Conservation (phyloP, 2,888 invertebrate genomes). For the Melinopterus prodromus region DNA sequence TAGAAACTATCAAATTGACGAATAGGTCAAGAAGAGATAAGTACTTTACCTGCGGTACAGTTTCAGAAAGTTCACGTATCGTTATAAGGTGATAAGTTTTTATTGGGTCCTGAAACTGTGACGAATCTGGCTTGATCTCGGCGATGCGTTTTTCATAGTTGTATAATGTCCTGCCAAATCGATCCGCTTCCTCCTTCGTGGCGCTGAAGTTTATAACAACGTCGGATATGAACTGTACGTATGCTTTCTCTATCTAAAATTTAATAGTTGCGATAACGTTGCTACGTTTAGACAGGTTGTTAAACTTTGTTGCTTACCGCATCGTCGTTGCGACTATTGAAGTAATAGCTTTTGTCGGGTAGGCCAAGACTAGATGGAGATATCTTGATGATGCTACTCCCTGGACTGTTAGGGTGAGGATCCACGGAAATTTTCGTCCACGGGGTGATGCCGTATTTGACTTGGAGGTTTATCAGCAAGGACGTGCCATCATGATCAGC, state of each 20-base stretch:
- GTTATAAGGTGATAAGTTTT: slow-evolving; percentile 57
- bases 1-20: slow-evolving; percentile 9
- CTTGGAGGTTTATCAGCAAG: slow-evolving; percentile 60
- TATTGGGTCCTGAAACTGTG: slow-evolving; percentile 56
- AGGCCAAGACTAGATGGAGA: slow-evolving; percentile 65
- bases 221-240: slow-evolving; percentile 63
- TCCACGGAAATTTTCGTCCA: slow-evolving; percentile 64
- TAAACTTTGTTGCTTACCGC: slow-evolving; percentile 53
- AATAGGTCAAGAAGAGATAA: neutral
- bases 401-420: slow-evolving; percentile 61
- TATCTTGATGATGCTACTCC: slow-evolving; percentile 63
- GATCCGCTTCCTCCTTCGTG: slow-evolving; percentile 59
- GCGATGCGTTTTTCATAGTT: slow-evolving; percentile 66
- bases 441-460: slow-evolving; percentile 62
- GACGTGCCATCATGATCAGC: slow-evolving; percentile 58
- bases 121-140: slow-evolving; percentile 60
- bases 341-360: slow-evolving; percentile 64
- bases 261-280: neutral
- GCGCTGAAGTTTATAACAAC: slow-evolving; percentile 61
- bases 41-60: slow-evolving; percentile 58
- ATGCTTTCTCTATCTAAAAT: slow-evolving; percentile 61
- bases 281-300: slow-evolving; percentile 10
- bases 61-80: slow-evolving; percentile 59
- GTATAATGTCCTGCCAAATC: slow-evolving; percentile 64
- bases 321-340: slow-evolving; percentile 53